These are phyloP conservation scores for Leptosomus discolor DNA, from an alignment of 2,113 vertebrate species.

Conservation along the genomic window DNA sequence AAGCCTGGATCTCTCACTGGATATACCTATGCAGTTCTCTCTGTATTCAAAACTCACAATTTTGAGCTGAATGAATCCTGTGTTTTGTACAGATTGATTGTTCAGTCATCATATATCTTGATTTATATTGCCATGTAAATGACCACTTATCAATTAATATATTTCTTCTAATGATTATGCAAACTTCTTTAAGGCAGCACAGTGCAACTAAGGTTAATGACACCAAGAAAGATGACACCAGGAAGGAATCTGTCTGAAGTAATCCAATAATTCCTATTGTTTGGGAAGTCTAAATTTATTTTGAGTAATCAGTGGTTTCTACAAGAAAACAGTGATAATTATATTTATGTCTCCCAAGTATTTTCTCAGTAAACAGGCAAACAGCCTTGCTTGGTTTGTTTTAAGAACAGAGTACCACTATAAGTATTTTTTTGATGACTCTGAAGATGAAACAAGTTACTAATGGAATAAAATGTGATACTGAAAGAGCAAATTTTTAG, in stretches of 20 bases:
- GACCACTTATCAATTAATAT: not conserved
- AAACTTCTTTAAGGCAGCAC: not conserved
- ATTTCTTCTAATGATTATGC: not conserved
- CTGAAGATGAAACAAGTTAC: not conserved
- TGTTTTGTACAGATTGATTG: not conserved
- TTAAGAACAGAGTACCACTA: not conserved
- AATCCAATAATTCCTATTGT: not conserved
- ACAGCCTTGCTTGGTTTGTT: not conserved
- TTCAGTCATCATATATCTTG: not conserved
- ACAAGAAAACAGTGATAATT: not conserved
- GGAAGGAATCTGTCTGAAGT: not conserved
- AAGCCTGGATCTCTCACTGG: not conserved
- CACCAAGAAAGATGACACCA: not conserved
- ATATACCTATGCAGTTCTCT: not conserved
- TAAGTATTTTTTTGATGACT: not conserved
- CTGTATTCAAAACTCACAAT: not conserved
- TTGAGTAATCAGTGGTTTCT: not conserved
- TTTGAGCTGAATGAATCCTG: not conserved
- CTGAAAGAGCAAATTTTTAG: not conserved
- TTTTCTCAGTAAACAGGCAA: slow-evolving; percentile 1
- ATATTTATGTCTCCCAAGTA: not conserved
- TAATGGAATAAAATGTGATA: not conserved
- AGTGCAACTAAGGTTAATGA: not conserved
- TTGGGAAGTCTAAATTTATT: not conserved
- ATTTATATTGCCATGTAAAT: not conserved